Evolutionary conservation across 2,797 vertebrate genomes (phyloP).

Genomic region (Ataeniobius toweri): DNA sequence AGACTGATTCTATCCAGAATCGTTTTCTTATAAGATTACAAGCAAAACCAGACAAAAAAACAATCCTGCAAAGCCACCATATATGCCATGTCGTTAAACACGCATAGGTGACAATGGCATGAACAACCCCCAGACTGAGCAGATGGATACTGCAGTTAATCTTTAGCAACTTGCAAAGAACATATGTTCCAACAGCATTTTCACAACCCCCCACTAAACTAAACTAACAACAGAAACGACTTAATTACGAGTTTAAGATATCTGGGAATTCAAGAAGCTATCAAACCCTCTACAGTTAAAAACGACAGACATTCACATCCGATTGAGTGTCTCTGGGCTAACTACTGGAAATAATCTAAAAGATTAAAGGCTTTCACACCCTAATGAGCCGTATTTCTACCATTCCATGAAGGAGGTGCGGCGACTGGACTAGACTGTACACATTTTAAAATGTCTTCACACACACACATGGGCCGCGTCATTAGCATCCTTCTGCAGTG

Average conservation of each 20-base stretch:
- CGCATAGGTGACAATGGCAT: no score
- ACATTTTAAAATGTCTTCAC: neutral
- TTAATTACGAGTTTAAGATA: no score
- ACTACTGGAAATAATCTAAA: neutral
- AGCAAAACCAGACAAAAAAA: neutral
- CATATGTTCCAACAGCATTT: neutral
- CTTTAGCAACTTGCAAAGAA: neutral
- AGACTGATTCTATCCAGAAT: neutral
- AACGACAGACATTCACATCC: no score
- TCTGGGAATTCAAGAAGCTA: no score
- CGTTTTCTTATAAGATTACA: neutral
- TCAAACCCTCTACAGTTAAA: neutral
- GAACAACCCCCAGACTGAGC: no score
- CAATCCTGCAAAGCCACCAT: no score
- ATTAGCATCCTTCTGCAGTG: neutral
- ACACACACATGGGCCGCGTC: conserved; percentile 9
- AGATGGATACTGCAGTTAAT: no score
- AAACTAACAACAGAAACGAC: no score
- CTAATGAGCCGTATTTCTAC: neutral
- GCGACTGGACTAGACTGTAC: no score
- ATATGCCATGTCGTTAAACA: no score
- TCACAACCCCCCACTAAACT: no score
- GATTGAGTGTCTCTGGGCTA: neutral
- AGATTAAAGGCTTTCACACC: neutral
- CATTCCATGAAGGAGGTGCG: neutral